Conservation (phyloP, 1,140 invertebrate genomes). For the Drosophila ercepeae region DNA sequence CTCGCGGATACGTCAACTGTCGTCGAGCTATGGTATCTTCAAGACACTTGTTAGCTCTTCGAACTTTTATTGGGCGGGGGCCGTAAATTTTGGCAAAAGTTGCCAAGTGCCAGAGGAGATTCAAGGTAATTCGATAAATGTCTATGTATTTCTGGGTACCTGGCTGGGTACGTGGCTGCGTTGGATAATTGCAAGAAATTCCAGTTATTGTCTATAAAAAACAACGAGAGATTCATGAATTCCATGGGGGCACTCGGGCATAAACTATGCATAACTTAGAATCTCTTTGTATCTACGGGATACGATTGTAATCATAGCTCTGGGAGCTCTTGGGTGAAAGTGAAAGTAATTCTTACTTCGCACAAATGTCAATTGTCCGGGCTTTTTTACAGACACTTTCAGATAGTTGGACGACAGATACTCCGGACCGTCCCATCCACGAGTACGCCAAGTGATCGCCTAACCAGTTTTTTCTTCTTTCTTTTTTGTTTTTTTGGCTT, state of each 20-base stretch:
- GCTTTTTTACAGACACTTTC: constrained; percentile 20
- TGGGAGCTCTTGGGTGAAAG: constrained; percentile 49
- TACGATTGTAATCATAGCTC: constrained; percentile 19
- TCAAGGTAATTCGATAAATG: background rate
- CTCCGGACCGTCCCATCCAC: constrained; percentile 31
- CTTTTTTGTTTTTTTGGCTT: too few relatives aligned
- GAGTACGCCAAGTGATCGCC: constrained; percentile 40
- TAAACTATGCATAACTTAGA: constrained; percentile 70
- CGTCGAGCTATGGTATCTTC: constrained; percentile 15
- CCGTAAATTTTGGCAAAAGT: constrained; percentile 22
- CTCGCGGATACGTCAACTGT: constrained; percentile 14
- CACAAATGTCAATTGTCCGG: constrained; percentile 41
- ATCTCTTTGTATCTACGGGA: constrained; percentile 29
- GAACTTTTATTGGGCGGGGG: constrained; percentile 40
- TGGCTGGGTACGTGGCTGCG: background rate
- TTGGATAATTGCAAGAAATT: constrained; percentile 34
- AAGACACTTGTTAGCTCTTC: constrained; percentile 7
- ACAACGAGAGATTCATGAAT: constrained; percentile 35
- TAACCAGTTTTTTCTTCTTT: constrained; percentile 31
- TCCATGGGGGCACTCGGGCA: constrained; percentile 64
- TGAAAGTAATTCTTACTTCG: constrained; percentile 52
- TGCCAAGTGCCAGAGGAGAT: background rate
- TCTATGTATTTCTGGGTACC: background rate
- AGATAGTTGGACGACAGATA: constrained; percentile 3
- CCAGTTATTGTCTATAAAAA: constrained; percentile 37